Evolutionary conservation across 2,113 vertebrate species (phyloP).

Genomic region (Galeopterus variegatus): DNA sequence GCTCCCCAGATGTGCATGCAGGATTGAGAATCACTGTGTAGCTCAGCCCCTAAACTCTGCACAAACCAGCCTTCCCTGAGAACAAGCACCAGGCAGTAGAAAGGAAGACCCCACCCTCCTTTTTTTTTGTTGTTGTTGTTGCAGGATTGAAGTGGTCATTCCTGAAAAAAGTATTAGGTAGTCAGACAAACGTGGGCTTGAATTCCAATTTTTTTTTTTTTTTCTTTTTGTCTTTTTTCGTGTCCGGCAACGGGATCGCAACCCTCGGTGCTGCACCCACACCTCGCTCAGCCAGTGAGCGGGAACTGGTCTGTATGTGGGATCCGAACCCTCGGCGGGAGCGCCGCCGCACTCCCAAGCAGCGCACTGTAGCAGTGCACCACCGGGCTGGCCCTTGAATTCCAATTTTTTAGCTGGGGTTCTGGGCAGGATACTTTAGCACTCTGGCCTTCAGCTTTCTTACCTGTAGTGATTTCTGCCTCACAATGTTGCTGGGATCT

Average conservation of each 20-base stretch:
- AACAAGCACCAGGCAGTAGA: background rate
- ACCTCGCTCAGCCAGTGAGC: no score
- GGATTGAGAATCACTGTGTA: background rate
- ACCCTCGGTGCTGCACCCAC: no score
- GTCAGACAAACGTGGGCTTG: background rate
- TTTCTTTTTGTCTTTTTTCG: no score
- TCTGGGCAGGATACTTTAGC: background rate
- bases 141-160: background rate
- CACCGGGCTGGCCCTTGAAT: background rate
- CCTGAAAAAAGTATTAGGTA: background rate
- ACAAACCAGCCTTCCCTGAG: background rate
- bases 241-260: no score
- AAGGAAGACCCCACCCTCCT: background rate
- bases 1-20: background rate
- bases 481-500: background rate
- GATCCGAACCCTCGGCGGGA: no score
- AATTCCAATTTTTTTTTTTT: background rate
- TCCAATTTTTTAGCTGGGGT: background rate
- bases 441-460: slow-evolving; percentile 3
- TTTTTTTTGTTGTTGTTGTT: accelerated
- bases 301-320: no score
- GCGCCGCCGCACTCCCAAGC: no score
- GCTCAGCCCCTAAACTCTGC: background rate
- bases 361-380: no score
- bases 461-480: background rate